Evolutionary conservation across 2,888 invertebrate species (phyloP), one percentile per base, ranked within the genome.

Genomic region (Bembecia ichneumoniformis): DNA sequence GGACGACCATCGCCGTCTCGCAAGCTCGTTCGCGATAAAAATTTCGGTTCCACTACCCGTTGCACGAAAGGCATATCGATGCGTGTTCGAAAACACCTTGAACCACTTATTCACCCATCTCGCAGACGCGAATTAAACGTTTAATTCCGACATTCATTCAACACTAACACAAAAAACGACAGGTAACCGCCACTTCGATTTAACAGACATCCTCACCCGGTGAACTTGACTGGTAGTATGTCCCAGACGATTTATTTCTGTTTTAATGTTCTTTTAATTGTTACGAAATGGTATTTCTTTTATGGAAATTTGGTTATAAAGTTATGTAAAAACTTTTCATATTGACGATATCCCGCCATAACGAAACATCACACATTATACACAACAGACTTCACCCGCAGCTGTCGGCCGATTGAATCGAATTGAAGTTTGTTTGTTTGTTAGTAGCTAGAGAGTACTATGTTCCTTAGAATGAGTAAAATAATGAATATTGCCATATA

Each of bases 11-110:
- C 83, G 53, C 84, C 89, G 64, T 90, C 89, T 62, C 88, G 88
- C 66, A 91, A 86, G 68, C 88, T 88, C 55, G 90, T 89, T 70
- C 92, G 91, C 70, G 94, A 93, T 77, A 96, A 84, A 87, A 88
- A 91, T 74, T 91, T 92, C 65, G 96, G 96, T 77, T 94, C 93
- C 75, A 96, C 91, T 68, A 92, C 91, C 67, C 95, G 92, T 76
- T 94, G 92, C 74, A 95, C 92, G 89, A 96, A 96, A 82, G 96
- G 96, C 96, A 96, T 96, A 63, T 87, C 89, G 78, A 75, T 64
- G 64, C 61, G 58, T 68, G 77, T 77, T 71, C 62, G 59, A 60
- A 56, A 64, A 63, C 62, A 59, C 64, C 62, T 66, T 69, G 66
- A 63, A 66, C 68, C 71, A 80, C 76, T 82, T 77, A 84, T 71